Percentiles rank a stretch among this genome's conserved stretches.
These are phyloP conservation scores for Amblyornis subalaris DNA, from an alignment of 2,113 vertebrate genomes.

Conservation along the genomic window DNA sequence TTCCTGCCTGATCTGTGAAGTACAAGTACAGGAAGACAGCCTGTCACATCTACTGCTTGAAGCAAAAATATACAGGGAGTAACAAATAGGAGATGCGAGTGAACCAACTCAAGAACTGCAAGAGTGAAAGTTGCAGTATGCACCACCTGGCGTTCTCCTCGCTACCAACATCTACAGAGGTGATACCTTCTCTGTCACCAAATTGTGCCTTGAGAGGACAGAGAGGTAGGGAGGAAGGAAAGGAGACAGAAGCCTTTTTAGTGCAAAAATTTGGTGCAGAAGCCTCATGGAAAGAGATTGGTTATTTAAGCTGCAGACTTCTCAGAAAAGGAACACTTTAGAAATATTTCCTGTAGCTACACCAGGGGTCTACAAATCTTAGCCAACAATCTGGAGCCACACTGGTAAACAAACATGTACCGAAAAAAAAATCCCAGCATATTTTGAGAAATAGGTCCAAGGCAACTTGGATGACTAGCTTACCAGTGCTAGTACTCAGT, in stretches of 20 bases:
- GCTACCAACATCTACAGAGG: not conserved
- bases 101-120: not conserved
- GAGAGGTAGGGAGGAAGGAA: not conserved
- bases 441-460: slow-evolving; percentile 34
- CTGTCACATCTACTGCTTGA: not conserved
- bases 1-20: not conserved
- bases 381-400: slow-evolving; percentile 47
- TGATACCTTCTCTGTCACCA: not conserved
- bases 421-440: not conserved
- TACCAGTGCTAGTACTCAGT: slow-evolving; percentile 42
- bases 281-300: not conserved
- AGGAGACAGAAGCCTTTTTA: not conserved
- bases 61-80: not conserved
- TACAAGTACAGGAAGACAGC: not conserved
- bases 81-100: not conserved
- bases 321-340: slow-evolving; percentile 41
- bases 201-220: not conserved
- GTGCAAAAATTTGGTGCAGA: not conserved
- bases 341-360: slow-evolving; percentile 56
- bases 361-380: slow-evolving; percentile 38
- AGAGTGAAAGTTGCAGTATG: not conserved
- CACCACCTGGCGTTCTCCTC: not conserved
- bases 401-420: slow-evolving; percentile 25
- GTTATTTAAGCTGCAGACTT: slow-evolving; percentile 34
- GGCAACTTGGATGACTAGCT: slow-evolving; percentile 35